A percentile compares a stretch with the other conserved stretches of the same genome.
phyloP scores from a whole-genome alignment of 1,140 invertebrate genomes.

The Drosophila willistoni region DNA sequence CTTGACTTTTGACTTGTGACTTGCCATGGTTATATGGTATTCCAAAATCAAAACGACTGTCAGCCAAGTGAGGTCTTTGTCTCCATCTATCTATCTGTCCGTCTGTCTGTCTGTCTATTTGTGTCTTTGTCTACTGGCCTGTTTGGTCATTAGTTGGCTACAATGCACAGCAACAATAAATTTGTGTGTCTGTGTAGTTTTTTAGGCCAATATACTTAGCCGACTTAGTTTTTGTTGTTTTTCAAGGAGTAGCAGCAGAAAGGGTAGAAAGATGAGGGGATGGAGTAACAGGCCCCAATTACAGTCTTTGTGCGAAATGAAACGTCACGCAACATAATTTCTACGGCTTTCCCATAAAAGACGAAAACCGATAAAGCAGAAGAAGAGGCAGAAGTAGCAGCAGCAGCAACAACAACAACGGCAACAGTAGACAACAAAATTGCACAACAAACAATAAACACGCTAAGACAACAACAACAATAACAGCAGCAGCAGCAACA shows the following conservation, averaged over 20 bases:
- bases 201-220: conserved; percentile 69
- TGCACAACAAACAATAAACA: conserved; percentile 75
- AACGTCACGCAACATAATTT: conserved; percentile 81
- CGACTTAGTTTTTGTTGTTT: conserved; percentile 40
- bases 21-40: not conserved
- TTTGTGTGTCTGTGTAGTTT: conserved; percentile 12
- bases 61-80: conserved; percentile 22
- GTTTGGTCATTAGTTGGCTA: conserved; percentile 49
- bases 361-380: conserved; percentile 25
- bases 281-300: conserved; percentile 57
- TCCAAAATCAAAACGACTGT: not conserved
- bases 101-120: conserved; percentile 24
- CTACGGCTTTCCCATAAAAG: conserved; percentile 66
- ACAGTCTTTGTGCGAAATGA: conserved; percentile 79
- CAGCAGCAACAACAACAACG: conserved; percentile 23
- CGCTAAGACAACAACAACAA: conserved; percentile 21
- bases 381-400: conserved; percentile 41
- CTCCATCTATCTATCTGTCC: conserved; percentile 8
- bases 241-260: not conserved
- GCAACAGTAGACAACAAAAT: conserved; percentile 45
- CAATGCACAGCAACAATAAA: conserved; percentile 37
- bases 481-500: conserved; percentile 1
- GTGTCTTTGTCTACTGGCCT: conserved; percentile 22
- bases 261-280: not conserved
- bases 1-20: no score